Evolutionary conservation across 2,797 vertebrate species (phyloP), one percentile per base, ranked within the genome.

Genomic region (Peromyscus aztecus): DNA sequence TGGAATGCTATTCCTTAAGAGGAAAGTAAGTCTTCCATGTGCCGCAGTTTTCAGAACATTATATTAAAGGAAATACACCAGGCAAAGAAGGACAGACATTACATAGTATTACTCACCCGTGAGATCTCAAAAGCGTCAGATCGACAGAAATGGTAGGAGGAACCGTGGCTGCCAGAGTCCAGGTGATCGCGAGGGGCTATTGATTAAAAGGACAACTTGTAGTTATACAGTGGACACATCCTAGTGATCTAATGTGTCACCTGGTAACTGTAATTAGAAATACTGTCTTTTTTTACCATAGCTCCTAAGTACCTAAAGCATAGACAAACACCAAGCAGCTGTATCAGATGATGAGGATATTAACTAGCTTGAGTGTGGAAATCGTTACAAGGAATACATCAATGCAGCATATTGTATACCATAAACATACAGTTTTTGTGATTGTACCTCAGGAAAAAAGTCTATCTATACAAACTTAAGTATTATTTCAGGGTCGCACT

Each of bases 31-130:
- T 63, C 12, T 12, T 59, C 19, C 31, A 49, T 71, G 76, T 37
- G 14, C 11, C 27, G 59, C 43, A 90, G 40, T 23, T 59, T 82
- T 69, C 27, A 65, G 8, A n/a, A 55, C 8, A 9, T 77, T 92
- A 81, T 52, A 57, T 52, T 77, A 73, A 87, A 40, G 76, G 31
- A 96, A 92, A 88, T 52, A 55, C 91, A 34, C 43, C 29, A 81
- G 27, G 10, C 46, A 90, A 71, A 65, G 84, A 40, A 65, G 59
- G 55, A 83, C 16, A 73, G 37, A 67, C 61, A 73, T 29, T 43
- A 40, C 63, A 24, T 37, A 23, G 14, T 59, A 40, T 94, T 85
- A 76, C 27, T 86, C 82, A 23, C 4, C 21, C 69, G 10, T 78
- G 55, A 31, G 49, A 43, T 90, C 37, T 77, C 59, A 90, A 24